Base-by-base conservation (phyloP, 2,113 vertebrate species). In the Lampris megalopsis region DNA sequence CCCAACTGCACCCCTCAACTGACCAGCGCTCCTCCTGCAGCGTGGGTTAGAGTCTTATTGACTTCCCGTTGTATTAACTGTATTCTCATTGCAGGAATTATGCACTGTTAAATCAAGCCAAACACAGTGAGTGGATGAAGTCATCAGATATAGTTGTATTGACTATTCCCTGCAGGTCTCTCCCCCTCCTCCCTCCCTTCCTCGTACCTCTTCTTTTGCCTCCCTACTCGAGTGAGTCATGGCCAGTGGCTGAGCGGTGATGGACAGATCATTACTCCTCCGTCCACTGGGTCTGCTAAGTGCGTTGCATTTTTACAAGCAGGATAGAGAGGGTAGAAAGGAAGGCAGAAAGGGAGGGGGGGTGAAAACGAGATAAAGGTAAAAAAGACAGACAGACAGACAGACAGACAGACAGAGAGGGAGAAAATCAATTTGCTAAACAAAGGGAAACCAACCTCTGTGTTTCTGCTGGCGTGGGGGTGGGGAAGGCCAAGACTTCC, bases 141-240 rank as follows among this genome's bases (percentile, higher is more conserved):
- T 84, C 83, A 88, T 87, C 83, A 84, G 58, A 86, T 80, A 68
- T 63, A 84, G 72, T 66, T 75, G 76, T 79, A 84, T 88, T 82
- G 83, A 91, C 90, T 86, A 82, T 86, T 81, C 78, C 81, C 77
- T 69, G 83, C 65, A 85, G 79, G 77, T 68, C 77, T 62, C 77
- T 73, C 43, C 67, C 65, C 52, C 24, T 52, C 61, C 79, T 8
- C 8, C 73, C 9, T 69, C 53, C 62, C 68, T 71, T 45, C 10
- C 40, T 63, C 54, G 73, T 45, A 8, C 36, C 8, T 69, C 68
- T 68, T 40, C 59, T 6, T 1, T 67, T 50, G 78, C 70, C 72
- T 75, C 59, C 68, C 45, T 69, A 65, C 73, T 64, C 66, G 77
- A 85, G 71, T 84, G 88, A 90, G 74, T 77, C 88, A 85, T 87